These are phyloP conservation scores for Microcebus griseorufus DNA, from an alignment of 2,113 vertebrate species.

Conservation along the genomic window DNA sequence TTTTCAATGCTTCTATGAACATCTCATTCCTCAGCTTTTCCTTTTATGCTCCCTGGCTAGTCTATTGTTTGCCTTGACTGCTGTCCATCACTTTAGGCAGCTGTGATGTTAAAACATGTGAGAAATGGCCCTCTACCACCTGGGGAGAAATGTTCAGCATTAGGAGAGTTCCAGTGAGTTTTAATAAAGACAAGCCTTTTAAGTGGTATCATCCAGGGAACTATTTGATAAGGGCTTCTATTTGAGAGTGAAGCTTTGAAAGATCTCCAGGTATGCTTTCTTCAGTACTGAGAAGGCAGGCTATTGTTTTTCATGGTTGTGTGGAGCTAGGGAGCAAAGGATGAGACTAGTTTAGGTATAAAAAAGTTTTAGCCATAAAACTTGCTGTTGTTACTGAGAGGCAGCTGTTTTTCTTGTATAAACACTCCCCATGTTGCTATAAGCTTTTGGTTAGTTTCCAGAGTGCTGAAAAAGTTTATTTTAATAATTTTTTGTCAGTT, in stretches of 20 bases:
- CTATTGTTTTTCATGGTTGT: conserved; percentile 21
- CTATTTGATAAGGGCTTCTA: not conserved
- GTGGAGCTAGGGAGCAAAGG: not conserved
- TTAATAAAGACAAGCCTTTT: not conserved
- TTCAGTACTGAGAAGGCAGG: not conserved
- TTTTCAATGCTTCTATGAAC: not conserved
- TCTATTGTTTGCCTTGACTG: conserved; percentile 3
- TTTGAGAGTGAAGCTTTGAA: not conserved
- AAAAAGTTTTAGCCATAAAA: not conserved
- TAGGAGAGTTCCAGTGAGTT: not conserved
- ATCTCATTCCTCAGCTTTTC: conserved; percentile 2
- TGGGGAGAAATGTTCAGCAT: not conserved
- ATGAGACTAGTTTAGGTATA: not conserved
- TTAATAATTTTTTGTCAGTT: not conserved
- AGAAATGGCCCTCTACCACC: not conserved
- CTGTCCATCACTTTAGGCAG: not conserved
- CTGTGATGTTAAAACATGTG: not conserved
- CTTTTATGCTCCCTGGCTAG: not conserved
- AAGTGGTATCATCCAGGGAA: not conserved
- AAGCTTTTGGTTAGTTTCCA: not conserved
- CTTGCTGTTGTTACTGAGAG: not conserved
- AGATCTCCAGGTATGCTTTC: not conserved
- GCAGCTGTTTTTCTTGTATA: not conserved
- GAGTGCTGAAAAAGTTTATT: not conserved
- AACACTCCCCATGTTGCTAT: not conserved